Percentiles rank a stretch among this genome's conserved stretches.
phyloP scores from a whole-genome alignment of 2,113 vertebrate genomes.

The Emydura subglobosa region DNA sequence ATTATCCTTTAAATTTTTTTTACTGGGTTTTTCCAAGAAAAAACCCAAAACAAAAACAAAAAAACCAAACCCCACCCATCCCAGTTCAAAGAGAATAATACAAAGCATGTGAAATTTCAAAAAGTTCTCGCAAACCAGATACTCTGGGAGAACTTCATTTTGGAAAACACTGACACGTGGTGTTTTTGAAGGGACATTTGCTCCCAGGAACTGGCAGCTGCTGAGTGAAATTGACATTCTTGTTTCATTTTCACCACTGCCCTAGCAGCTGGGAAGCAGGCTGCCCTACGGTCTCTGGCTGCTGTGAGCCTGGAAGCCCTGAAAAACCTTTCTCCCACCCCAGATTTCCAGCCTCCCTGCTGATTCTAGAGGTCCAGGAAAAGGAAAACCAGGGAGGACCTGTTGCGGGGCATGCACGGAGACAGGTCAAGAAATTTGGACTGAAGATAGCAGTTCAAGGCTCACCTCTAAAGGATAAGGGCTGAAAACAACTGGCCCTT shows the following conservation, averaged over 20 bases:
- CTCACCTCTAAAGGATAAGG: not conserved
- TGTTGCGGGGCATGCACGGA: not conserved
- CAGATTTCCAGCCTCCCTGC: not conserved
- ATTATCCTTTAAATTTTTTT: not conserved
- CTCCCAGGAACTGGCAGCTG: not conserved
- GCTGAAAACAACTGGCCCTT: not conserved
- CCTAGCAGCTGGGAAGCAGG: not conserved
- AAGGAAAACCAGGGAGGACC: not conserved
- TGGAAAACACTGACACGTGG: not conserved
- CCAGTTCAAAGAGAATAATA: not conserved
- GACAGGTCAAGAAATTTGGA: not conserved
- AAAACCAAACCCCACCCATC: rapidly evolving
- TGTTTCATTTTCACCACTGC: not conserved
- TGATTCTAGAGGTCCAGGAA: not conserved
- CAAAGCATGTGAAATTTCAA: not conserved
- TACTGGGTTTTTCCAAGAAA: not conserved
- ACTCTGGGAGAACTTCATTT: not conserved
- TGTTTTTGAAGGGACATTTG: not conserved
- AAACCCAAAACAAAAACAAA: no score
- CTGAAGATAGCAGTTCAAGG: not conserved
- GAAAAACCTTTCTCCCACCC: not conserved
- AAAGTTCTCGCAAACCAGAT: not conserved
- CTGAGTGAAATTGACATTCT: not conserved
- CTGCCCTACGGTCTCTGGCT: not conserved
- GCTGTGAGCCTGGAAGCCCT: not conserved